Evolutionary conservation across 2,888 invertebrate genomes (phyloP).

Genomic region (Eulithis testata): DNA sequence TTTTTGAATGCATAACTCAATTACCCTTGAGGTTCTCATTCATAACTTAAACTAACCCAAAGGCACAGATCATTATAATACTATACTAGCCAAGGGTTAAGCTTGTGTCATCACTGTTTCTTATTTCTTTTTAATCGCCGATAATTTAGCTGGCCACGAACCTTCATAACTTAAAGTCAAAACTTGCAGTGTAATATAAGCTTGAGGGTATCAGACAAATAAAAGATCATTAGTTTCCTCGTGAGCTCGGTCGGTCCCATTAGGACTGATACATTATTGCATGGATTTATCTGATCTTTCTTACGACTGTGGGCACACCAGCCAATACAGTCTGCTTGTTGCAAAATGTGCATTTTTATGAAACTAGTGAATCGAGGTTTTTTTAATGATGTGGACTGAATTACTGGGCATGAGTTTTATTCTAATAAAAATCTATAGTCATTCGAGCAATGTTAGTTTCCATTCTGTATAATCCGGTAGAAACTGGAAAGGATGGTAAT

Average conservation of each 20-base stretch:
- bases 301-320: conserved; percentile 33
- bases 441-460: no score
- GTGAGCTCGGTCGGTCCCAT: conserved; percentile 39
- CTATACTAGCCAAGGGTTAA: no score
- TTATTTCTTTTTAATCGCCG: conserved; percentile 4
- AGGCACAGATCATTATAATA: no score
- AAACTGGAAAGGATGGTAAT: no score
- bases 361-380: no score
- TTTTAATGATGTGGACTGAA: no score
- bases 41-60: background rate
- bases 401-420: no score
- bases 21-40: background rate
- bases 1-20: background rate
- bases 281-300: conserved; percentile 51
- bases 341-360: no score
- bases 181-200: conserved; percentile 33
- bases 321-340: background rate
- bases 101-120: background rate
- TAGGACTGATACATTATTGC: conserved; percentile 45
- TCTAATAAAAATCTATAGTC: no score
- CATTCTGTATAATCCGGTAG: no score
- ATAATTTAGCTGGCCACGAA: conserved; percentile 15
- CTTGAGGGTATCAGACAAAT: conserved; percentile 34
- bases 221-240: conserved; percentile 41
- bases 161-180: conserved; percentile 39